A percentile compares a stretch with the other conserved stretches of the same genome.
Evolutionary conservation across 2,797 vertebrate species (phyloP).

Genomic region (Argya squamiceps): DNA sequence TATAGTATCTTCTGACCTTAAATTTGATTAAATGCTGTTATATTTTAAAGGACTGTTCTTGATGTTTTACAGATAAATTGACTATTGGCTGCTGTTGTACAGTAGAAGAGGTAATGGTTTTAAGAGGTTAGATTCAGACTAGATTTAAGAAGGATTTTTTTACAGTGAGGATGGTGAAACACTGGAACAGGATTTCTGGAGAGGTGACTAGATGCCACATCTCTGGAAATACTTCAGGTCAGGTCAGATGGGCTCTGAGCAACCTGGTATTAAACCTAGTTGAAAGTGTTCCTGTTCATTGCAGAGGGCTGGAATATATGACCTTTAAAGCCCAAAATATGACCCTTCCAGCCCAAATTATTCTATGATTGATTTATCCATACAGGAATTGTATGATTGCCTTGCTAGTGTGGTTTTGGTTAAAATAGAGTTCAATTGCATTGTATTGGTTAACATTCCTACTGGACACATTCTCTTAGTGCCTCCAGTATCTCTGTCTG

Average conservation of each 20-base stretch:
- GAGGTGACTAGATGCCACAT: neutral
- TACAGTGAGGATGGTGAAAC: neutral
- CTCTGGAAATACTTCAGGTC: neutral
- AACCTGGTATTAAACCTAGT: neutral
- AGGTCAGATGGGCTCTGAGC: neutral
- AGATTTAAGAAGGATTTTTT: neutral
- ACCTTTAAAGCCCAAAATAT: neutral
- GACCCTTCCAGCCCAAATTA: neutral
- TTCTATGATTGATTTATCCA: neutral
- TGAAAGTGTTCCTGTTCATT: neutral
- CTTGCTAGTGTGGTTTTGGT: neutral
- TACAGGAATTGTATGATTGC: neutral
- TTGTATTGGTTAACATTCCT: rapidly evolving
- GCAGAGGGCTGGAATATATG: neutral
- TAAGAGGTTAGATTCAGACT: neutral
- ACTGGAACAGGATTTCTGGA: neutral
- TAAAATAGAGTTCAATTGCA: neutral
- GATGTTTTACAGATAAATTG: neutral
- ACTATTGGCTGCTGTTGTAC: neutral
- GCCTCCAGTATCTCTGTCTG: neutral
- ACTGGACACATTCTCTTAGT: neutral
- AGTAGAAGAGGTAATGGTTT: neutral
- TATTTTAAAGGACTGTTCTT: neutral
- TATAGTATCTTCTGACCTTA: neutral
- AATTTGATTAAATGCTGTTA: neutral